phyloP scores from a whole-genome alignment of 2,797 vertebrate genomes.

The Pseudocheirus occidentalis region DNA sequence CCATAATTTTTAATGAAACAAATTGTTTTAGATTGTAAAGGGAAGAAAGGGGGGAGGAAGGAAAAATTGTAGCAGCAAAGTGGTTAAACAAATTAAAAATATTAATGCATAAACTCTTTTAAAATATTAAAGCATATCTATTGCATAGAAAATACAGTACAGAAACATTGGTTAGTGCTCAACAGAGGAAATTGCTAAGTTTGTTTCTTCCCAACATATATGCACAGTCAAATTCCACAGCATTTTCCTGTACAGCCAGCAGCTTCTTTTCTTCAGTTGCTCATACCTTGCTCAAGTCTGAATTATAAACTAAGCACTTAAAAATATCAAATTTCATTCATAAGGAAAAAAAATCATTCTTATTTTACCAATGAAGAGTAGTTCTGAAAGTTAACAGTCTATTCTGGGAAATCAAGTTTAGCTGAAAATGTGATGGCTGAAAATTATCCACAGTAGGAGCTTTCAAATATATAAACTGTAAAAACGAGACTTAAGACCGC shows the following conservation, averaged over 20 bases:
- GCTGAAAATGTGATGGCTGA: constrained; percentile 79
- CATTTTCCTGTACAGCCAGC: constrained; percentile 92
- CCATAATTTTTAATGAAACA: constrained; percentile 84
- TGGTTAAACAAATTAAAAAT: constrained; percentile 92
- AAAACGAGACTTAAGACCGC: constrained; percentile 88
- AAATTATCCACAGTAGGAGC: constrained; percentile 88
- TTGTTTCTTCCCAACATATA: constrained; percentile 89
- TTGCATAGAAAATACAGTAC: constrained; percentile 97
- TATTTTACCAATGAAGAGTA: constrained; percentile 77
- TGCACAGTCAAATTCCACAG: constrained; percentile 83
- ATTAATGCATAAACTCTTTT: constrained; percentile 87
- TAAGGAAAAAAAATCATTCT: constrained; percentile 19
- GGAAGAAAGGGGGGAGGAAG: constrained; percentile 71
- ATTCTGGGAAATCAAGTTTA: constrained; percentile 82
- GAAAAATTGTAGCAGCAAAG: constrained; percentile 92
- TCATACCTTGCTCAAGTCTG: constrained; percentile 89
- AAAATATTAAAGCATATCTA: constrained; percentile 89
- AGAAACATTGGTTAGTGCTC: constrained; percentile 90
- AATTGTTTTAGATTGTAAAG: constrained; percentile 81
- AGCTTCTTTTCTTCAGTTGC: constrained; percentile 93
- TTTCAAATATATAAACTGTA: constrained; percentile 88
- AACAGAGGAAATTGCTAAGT: constrained; percentile 90
- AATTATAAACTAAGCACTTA: constrained; percentile 86
- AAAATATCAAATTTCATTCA: constrained; percentile 79
- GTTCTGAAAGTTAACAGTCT: constrained; percentile 85